These are phyloP conservation scores for Scotopteryx bipunctaria DNA, from an alignment of 2,888 invertebrate genomes.

Conservation along the genomic window DNA sequence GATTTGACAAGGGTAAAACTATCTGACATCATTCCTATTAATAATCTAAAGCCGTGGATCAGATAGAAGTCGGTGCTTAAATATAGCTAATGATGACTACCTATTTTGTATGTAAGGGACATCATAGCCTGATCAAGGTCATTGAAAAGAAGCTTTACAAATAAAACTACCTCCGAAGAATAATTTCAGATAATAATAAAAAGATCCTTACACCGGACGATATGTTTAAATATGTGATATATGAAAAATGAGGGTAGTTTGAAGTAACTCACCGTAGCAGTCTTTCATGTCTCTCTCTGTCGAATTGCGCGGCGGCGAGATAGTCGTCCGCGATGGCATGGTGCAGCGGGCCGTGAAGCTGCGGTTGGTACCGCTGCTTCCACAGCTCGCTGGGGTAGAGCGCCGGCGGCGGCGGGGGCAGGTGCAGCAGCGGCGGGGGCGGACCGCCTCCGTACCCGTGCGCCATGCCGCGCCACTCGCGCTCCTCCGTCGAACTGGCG, in stretches of 20 bases:
- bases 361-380: conserved; percentile 84
- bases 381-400: conserved; percentile 84
- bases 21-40: no score
- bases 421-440: conserved; percentile 77
- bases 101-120: no score
- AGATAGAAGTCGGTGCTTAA: no score
- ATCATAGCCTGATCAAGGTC: no score
- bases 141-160: no score
- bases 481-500: conserved; percentile 90
- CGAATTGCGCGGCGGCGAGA: conserved; percentile 81
- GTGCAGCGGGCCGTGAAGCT: conserved; percentile 79
- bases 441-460: conserved; percentile 88
- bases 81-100: no score
- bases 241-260: no score
- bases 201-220: no score
- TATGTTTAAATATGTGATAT: no score
- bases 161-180: no score
- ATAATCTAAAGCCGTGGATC: no score
- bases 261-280: conserved; percentile 83
- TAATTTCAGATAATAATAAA: no score
- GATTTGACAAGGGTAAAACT: neutral
- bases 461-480: conserved; percentile 89
- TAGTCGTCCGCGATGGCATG: conserved; percentile 80
- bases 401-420: conserved; percentile 77
- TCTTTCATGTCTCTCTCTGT: conserved; percentile 87